Base-by-base conservation (phyloP, 2,113 vertebrate species). In the Hepsetus odoe region DNA sequence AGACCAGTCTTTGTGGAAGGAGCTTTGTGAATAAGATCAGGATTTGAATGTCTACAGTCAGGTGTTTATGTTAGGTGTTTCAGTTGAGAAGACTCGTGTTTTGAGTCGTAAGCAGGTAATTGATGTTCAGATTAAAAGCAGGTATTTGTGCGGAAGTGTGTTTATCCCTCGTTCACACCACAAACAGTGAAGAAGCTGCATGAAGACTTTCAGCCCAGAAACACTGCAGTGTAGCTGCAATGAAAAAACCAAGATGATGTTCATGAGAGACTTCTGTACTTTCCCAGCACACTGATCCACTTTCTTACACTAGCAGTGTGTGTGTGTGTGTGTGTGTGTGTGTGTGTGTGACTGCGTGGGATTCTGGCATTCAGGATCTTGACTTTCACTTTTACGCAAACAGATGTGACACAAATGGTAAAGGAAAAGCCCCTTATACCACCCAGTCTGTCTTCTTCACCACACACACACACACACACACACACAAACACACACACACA, bases 381-480 rank as follows among this genome's bases (percentile, higher is more conserved):
- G 46, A 18, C 18, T 55, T 71, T 49, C 14, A 12, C 22, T 42
- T 22, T 56, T 28, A 12, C n/a, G 16, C 51, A 77, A 58, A 58
- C 65, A 58, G 13, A n/a, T 3, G 5, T 33, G 38, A 77, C 9
- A 75, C 30, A 75, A 53, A 35, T 20, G 12, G 26, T 26, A 28
- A 69, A 26, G 46, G 46, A 51, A 74, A 62, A 40, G 12, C 22
- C 16, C 30, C n/a, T n/a, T 18, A 62, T 33, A 33, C 32, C 13
- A 5, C 40, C 24, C 11, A 11, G 12, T 38, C 26, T n/a, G 14
- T 22, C 38, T 20, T 2, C 16, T 20, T 26, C 16, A 42, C 46
- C 51, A 49, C 49, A 64, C 35, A 72, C n/a, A 72, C 33, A 61
- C 26, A 33, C 14, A 71, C 38, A 64, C 70, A 44, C 77, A 79